Base-by-base conservation (phyloP, 2,888 invertebrate species). In the Brassicogethes aeneus region DNA sequence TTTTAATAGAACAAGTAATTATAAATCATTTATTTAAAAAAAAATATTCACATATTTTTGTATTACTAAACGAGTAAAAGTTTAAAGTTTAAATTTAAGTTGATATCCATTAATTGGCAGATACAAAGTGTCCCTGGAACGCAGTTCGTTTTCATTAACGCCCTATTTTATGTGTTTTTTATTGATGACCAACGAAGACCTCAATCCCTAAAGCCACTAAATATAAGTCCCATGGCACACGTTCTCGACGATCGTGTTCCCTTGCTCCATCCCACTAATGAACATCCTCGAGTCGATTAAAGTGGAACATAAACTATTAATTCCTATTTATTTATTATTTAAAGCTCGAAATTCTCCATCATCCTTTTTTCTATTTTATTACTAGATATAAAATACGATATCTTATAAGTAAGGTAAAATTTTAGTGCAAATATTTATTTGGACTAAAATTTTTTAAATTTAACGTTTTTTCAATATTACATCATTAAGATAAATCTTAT, bases 221-320 rank as follows among this genome's bases (percentile, higher is more conserved):
- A 5, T 23, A 46, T 40, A 34, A 37, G 36, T 46, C 46, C 46
- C 46, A 38, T 14, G 46, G 38, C 40, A 39, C 43, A 46, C 43
- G 46, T 46, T 42, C 17, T 15, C 12, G 15, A 12, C 40, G 40
- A 44, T 46, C 40, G 40, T 38, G 42, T 46, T 41, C 44, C 38
- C 46, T 40, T 41, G 41, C 36, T 30, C 32, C 16, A 29, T 35
- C 15, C 17, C 32, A 29, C 31, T 16, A 34, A 17, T 15, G 30
- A 40, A 38, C 37, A 34, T 32, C 17, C 23, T 23, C 23, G 23
- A 23, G 23, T 7, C 23, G 5, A 23, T 23, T 23, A 23, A 23
- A 23, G 23, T 10, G 23, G 23, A 5, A 23, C 23, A 23, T 10
- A 10, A 23, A 23, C 23, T 23, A 10, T 23, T 23, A 23, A 23